A percentile compares a stretch with the other conserved stretches of the same genome.
Conservation (phyloP, 1,140 invertebrate genomes). For the Magallana gigas region DNA sequence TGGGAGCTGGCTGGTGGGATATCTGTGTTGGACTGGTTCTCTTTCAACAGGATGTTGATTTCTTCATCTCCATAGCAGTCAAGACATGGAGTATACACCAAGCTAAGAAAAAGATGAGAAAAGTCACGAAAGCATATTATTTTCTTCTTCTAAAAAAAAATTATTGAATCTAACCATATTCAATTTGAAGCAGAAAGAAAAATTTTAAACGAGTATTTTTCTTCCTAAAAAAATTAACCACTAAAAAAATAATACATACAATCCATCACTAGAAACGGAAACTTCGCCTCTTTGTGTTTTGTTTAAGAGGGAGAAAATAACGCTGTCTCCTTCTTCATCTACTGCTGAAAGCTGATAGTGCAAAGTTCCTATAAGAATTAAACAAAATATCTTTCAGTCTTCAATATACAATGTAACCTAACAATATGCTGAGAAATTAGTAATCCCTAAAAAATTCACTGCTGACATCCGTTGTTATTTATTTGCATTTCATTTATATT, state of each 20-base stretch:
- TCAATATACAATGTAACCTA: too few species aligned
- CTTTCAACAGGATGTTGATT: constrained; percentile 13
- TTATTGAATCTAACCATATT: too few species aligned
- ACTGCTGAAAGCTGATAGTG: constrained; percentile 40
- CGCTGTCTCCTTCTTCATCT: constrained; percentile 51
- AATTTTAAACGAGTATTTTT: too few species aligned
- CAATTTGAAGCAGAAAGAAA: too few species aligned
- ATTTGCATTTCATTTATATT: too few species aligned
- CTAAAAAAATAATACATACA: neutral
- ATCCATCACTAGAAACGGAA: neutral
- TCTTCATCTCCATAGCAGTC: constrained; percentile 41
- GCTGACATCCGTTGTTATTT: too few species aligned
- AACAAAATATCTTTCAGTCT: neutral
- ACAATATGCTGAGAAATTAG: too few species aligned
- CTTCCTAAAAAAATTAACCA: too few species aligned
- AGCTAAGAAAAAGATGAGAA: constrained; percentile 1
- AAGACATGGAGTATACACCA: constrained; percentile 40
- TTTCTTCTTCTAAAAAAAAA: too few species aligned
- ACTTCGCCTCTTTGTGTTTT: neutral
- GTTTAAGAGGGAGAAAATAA: constrained; percentile 25
- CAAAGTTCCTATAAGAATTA: constrained; percentile 41
- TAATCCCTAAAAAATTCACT: too few species aligned
- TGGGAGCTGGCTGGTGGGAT: constrained; percentile 10
- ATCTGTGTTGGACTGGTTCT: constrained; percentile 35
- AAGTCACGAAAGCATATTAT: too few species aligned